Percentiles rank a stretch among this genome's conserved stretches.
Conservation (phyloP, 2,888 invertebrate species). For the Drosophila conformis region DNA sequence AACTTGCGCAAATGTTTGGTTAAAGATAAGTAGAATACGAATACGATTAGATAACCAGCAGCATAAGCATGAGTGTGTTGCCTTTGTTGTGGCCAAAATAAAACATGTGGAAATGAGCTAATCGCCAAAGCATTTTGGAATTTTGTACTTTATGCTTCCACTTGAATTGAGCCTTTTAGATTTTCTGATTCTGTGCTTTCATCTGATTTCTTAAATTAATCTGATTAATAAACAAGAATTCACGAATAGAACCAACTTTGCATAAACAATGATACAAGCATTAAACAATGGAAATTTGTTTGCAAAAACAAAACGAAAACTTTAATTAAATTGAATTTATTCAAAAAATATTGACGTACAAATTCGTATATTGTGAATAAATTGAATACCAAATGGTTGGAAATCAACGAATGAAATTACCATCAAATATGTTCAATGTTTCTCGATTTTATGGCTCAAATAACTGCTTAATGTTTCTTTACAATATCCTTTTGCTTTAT, state of each 20-base stretch:
- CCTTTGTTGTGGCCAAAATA: slow-evolving; percentile 5
- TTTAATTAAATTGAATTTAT: slow-evolving; percentile 1
- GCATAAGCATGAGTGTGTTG: not conserved
- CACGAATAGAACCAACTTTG: slow-evolving; percentile 23
- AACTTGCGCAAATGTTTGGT: slow-evolving; percentile 61
- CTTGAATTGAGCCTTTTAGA: slow-evolving; percentile 43
- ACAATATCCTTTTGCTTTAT: slow-evolving; percentile 10
- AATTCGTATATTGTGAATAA: not conserved
- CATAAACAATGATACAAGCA: not conserved
- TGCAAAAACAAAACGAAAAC: slow-evolving; percentile 11
- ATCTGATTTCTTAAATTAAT: not conserved
- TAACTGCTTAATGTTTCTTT: not conserved
- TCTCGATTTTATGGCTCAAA: not conserved
- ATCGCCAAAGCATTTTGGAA: slow-evolving; percentile 42
- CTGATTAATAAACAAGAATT: slow-evolving; percentile 16
- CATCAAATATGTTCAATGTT: not conserved
- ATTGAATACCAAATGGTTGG: not conserved
- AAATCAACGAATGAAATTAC: not conserved
- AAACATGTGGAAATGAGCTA: slow-evolving; percentile 41
- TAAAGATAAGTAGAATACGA: slow-evolving; percentile 64
- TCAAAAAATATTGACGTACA: not conserved
- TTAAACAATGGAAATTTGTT: slow-evolving; percentile 8
- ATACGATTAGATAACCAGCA: slow-evolving; percentile 67
- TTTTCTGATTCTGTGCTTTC: slow-evolving; percentile 27
- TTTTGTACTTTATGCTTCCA: slow-evolving; percentile 50